These are phyloP conservation scores for Hetaerina titia DNA, from an alignment of 2,888 invertebrate species.

Conservation along the genomic window DNA sequence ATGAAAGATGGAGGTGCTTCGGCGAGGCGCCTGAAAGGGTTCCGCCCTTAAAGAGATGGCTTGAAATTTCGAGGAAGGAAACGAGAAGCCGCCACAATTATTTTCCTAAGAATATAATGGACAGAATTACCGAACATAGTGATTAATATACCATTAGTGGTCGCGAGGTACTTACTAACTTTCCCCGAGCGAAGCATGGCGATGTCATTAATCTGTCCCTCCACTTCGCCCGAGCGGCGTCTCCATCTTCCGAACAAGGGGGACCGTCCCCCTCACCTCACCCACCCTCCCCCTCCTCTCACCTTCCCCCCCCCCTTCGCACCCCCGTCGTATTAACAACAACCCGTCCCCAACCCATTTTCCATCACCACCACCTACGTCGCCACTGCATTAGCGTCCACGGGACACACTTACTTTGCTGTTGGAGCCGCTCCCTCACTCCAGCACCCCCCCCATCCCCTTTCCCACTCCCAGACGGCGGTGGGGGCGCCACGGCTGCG, in stretches of 20 bases:
- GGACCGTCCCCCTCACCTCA: neutral
- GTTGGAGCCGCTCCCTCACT: too few relatives aligned
- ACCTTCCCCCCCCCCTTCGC: neutral
- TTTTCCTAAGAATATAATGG: neutral
- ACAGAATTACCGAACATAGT: neutral
- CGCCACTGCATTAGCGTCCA: too few relatives aligned
- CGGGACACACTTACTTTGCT: too few relatives aligned
- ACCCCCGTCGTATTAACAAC: too few relatives aligned
- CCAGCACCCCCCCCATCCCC: too few relatives aligned
- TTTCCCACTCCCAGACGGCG: too few relatives aligned
- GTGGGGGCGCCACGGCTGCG: too few relatives aligned
- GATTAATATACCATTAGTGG: neutral
- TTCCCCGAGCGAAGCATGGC: neutral
- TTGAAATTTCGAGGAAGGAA: neutral
- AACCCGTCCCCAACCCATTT: too few relatives aligned
- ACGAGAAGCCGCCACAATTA: neutral
- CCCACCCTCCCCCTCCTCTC: neutral
- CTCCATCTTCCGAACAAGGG: too few relatives aligned
- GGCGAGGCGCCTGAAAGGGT: too few relatives aligned
- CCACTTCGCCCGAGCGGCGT: neutral
- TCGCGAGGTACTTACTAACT: neutral
- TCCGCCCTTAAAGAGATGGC: neutral
- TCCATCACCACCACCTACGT: too few relatives aligned
- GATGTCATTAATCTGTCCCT: neutral
- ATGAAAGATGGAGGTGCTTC: too few relatives aligned